These are phyloP conservation scores for Augiades crinisus DNA, from an alignment of 2,888 invertebrate species.

Conservation along the genomic window DNA sequence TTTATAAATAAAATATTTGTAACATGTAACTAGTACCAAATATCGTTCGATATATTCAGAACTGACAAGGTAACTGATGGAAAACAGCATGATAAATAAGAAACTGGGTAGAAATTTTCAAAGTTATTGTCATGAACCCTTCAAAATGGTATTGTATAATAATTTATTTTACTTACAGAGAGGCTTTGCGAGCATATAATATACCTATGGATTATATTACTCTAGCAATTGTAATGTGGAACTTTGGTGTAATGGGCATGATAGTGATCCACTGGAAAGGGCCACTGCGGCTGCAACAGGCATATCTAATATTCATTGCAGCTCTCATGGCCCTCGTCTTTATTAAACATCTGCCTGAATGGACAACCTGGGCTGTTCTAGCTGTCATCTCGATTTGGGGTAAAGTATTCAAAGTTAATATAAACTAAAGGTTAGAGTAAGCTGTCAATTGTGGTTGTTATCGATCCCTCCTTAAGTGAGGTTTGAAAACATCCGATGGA, in stretches of 20 bases:
- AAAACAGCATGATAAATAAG: too few relatives aligned
- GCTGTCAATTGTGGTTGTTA: too few relatives aligned
- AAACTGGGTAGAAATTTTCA: too few relatives aligned
- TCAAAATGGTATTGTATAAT: neutral
- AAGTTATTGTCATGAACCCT: too few relatives aligned
- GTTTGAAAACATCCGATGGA: too few relatives aligned
- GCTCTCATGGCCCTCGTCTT: conserved; percentile 99
- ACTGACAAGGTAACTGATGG: too few relatives aligned
- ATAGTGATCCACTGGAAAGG: conserved; percentile 99
- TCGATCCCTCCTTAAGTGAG: too few relatives aligned
- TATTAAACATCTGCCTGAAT: conserved; percentile 99
- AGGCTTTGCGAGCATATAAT: conserved; percentile 95
- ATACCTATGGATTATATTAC: conserved; percentile 98
- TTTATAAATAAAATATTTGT: too few relatives aligned
- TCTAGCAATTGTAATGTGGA: conserved; percentile 94
- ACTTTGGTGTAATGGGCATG: conserved; percentile 98
- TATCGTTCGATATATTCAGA: too few relatives aligned
- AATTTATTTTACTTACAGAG: conserved; percentile 77
- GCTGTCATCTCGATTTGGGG: conserved; percentile 99
- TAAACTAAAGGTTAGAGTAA: too few relatives aligned
- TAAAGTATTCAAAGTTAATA: conserved; percentile 59
- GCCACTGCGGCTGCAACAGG: conserved; percentile 95
- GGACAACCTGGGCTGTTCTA: conserved; percentile 99
- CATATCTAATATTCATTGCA: conserved; percentile 97
- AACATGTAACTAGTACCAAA: too few relatives aligned